Evolutionary conservation across 2,888 invertebrate species (phyloP), one percentile per base, ranked within the genome.

Genomic region (Mythimna ferrago): DNA sequence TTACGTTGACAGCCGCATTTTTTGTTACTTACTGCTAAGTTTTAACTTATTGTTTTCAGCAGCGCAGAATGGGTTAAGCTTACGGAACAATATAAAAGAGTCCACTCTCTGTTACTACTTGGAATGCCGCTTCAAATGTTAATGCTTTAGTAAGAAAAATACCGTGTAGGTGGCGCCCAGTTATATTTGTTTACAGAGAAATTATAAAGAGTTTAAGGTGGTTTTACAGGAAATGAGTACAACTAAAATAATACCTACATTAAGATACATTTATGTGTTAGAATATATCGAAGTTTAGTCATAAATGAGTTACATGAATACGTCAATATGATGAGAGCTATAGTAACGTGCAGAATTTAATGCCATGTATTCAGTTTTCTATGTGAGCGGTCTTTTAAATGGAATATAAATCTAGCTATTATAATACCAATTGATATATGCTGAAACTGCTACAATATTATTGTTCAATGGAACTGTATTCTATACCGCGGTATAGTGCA

Each of bases 201-300:
- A 19, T 51, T 19, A 6, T 51, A 19, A 6, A 6, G 51, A 19
- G 7, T n/a, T 53, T 53, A 9, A 19, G 7, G 51, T 51, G 6
- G 51, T 63, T 82, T 83, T 82, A 87, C 88, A 90, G 91, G 84
- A 88, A 90, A 91, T 88, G 91, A 91, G 90, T 87, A 83, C 83
- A 81, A 78, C 81, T 87, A 89, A 86, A 81, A 76, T 84, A 82
- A 82, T 56, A 41, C 69, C 83, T 86, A 86, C 66, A 69, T 75
- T 85, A 85, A 80, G 51, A 79, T 86, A 84, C 53, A 76, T 78
- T 83, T 78, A 82, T 80, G 73, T 58, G 60, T 79, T 81, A 84
- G 38, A 78, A 79, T 84, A 78, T 80, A 78, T 79, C 64, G 71
- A 74, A 73, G 66, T 70, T 62, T 26, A 73, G 84, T 74, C 74